Evolutionary conservation across 1,140 invertebrate genomes (phyloP).

Genomic region (Sycobia sp.): DNA sequence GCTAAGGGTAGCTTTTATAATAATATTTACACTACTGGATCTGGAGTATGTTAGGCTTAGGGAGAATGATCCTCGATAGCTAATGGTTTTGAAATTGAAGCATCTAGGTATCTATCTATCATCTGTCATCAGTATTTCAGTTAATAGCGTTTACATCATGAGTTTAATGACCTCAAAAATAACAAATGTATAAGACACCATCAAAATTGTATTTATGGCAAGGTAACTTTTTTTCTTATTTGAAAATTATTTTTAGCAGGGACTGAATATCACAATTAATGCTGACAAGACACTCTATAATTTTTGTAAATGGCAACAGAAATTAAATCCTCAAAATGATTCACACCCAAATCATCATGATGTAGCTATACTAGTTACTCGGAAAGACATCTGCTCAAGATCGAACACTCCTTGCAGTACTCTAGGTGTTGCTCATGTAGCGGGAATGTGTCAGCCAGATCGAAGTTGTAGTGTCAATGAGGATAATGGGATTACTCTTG

Average conservation of each 20-base stretch:
- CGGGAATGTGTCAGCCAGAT: conserved; percentile 87
- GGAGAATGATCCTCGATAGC: no score
- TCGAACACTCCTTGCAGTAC: conserved; percentile 80
- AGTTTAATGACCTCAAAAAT: no score
- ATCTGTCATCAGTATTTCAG: no score
- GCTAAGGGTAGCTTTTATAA: no score
- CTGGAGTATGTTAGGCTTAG: no score
- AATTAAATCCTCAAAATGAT: conserved; percentile 77
- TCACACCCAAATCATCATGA: conserved; percentile 89
- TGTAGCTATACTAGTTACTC: conserved; percentile 88
- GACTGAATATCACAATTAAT: conserved; percentile 77
- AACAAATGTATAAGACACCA: no score
- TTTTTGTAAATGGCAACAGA: conserved; percentile 87
- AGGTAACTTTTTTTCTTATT: no score
- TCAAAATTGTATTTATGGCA: no score
- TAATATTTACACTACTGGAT: no score
- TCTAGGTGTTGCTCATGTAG: conserved; percentile 85
- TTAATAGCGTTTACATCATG: no score
- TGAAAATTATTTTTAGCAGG: conserved; percentile 64
- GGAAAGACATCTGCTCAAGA: conserved; percentile 84
- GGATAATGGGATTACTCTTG: conserved; percentile 88
- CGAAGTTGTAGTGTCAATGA: conserved; percentile 89
- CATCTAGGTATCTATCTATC: no score
- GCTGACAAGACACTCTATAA: conserved; percentile 81
- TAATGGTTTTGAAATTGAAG: no score